Percentiles rank a stretch among this genome's conserved stretches.
Evolutionary conservation across 1,140 invertebrate species (phyloP).

Genomic region (Listronotus oregonensis): DNA sequence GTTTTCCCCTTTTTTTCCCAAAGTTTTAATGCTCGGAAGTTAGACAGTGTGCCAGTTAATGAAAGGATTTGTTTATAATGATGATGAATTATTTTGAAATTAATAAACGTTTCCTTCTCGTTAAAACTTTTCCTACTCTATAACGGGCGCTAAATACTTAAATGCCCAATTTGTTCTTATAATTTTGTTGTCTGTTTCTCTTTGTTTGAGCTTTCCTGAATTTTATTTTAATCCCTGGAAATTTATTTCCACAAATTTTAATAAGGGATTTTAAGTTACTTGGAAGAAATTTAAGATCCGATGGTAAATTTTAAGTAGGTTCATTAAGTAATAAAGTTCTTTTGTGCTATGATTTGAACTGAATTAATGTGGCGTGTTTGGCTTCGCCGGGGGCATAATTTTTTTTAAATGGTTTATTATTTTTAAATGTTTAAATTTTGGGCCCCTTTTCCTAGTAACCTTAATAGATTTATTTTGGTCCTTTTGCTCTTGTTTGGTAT

Average conservation of each 20-base stretch:
- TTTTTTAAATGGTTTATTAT: too few species aligned
- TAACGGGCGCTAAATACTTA: conserved; percentile 17
- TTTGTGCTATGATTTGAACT: too few species aligned
- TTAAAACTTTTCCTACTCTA: conserved; percentile 19
- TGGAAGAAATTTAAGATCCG: too few species aligned
- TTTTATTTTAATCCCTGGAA: conserved; percentile 10
- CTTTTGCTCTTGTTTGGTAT: too few species aligned
- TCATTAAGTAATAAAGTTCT: too few species aligned
- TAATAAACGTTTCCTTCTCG: conserved; percentile 26
- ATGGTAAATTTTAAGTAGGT: too few species aligned
- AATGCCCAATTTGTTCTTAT: conserved; percentile 24
- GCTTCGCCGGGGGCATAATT: too few species aligned
- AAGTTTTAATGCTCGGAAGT: conserved; percentile 23
- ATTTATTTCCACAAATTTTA: conserved; percentile 9
- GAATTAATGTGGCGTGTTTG: too few species aligned
- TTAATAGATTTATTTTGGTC: too few species aligned
- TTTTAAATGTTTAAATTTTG: too few species aligned
- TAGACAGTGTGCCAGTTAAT: conserved; percentile 19
- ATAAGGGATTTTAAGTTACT: background rate
- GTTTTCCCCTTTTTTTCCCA: background rate
- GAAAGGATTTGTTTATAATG: conserved; percentile 26
- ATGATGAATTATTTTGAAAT: conserved; percentile 21
- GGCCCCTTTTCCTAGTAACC: too few species aligned
- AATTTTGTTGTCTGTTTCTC: conserved; percentile 20
- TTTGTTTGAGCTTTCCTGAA: conserved; percentile 1